Base-by-base conservation (phyloP, 37 sponge, comb jelly and placozoan genomes). In the Oopsacas minuta region DNA sequence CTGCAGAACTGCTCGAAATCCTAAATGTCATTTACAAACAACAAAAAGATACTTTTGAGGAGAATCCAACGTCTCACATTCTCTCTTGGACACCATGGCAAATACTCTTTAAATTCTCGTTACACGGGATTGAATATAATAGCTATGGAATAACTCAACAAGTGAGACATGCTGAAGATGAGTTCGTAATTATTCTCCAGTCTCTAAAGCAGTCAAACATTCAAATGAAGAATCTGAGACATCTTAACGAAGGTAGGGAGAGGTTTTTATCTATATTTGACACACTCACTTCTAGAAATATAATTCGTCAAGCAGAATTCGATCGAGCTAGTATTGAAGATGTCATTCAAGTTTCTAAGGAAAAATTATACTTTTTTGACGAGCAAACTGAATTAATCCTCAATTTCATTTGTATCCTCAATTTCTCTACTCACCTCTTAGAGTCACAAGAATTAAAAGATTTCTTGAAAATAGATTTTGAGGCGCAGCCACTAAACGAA, bases 371-470 rank as follows among this genome's bases (percentile, higher is more conserved):
- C 7, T 61, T 32, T 61, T 61, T 61, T n/a, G 75, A 61, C 22
- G 75, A 61, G 28, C 75, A 61, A 20, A 25, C 30, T 20, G 30
- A 20, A 61, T 61, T 10, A 7, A 61, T 61, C 20, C 7, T 3
- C 1, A 25, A 61, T 34, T 61, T 61, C 22, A 10, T 32, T 61
- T 61, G 28, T n/a, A 61, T 61, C 5, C 75, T 61, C 75, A 61
- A 61, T 61, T 61, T 25, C 75, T 25, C 75, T 32, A 61, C 5
- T 61, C 75, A 61, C 28, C 22, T 61, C 17, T 61, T 61, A 5
- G 75, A 61, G 28, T 61, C 28, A 25, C 75, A 61, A 61, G 75
- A 61, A 61, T 32, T 61, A 10, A 61, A 61, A n/a, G 75, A 61
- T n/a, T 61, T 61, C 28, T 61, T 61, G 28, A 20, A 3, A 61